Percentiles rank a stretch among this genome's conserved stretches.
Conservation (phyloP, 2,888 invertebrate genomes). For the Eristalis intricaria region DNA sequence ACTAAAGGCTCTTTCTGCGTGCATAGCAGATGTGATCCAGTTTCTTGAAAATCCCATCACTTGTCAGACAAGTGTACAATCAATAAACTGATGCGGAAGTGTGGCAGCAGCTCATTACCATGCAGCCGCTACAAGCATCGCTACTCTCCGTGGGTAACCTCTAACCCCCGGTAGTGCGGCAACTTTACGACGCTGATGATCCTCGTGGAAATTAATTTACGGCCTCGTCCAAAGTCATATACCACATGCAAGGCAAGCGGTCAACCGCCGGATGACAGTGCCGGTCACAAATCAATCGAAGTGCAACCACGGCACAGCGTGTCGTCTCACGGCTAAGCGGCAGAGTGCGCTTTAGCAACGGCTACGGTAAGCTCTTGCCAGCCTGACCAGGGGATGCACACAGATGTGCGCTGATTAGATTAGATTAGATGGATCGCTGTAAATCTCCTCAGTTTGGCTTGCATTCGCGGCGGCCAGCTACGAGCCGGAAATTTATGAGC, state of each 20-base stretch:
- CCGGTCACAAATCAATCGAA: background rate
- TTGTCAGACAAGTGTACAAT: background rate
- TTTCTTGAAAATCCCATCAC: background rate
- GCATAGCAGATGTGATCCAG: too few species aligned
- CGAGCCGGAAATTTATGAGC: background rate
- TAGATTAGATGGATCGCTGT: background rate
- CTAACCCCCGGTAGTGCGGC: background rate
- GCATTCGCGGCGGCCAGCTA: background rate
- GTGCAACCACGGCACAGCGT: background rate
- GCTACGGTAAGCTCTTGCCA: background rate
- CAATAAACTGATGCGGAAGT: background rate
- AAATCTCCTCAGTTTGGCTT: background rate
- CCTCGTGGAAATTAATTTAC: background rate
- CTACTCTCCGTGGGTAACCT: background rate
- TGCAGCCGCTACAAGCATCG: background rate
- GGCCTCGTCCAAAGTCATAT: background rate
- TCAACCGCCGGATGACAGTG: background rate
- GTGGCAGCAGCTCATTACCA: background rate
- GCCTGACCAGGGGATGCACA: background rate
- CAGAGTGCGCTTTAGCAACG: background rate
- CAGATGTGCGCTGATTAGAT: background rate
- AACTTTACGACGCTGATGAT: background rate
- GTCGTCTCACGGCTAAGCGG: background rate
- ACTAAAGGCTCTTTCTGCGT: too few species aligned
- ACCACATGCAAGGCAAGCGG: background rate